Conservation (phyloP, 2,888 invertebrate species). For the Acrobasis suavella region DNA sequence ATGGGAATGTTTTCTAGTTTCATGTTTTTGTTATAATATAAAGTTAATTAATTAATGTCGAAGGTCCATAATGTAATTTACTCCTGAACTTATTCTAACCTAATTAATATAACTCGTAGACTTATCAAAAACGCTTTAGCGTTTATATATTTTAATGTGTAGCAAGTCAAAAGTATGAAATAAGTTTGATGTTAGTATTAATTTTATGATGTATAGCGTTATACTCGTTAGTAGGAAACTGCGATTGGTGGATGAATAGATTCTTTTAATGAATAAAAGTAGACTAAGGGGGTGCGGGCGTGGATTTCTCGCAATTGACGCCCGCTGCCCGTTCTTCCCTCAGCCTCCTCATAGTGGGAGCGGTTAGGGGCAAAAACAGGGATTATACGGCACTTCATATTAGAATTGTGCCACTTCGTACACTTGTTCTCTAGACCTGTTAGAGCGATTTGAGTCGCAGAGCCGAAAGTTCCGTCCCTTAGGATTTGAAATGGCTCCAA, state of each 20-base stretch:
- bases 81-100: not conserved
- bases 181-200: not conserved
- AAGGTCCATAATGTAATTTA: not conserved
- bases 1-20: not conserved
- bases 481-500: too few relatives aligned
- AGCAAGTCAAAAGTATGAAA: slow-evolving; percentile 5
- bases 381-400: too few relatives aligned
- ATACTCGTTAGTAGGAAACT: slow-evolving; percentile 3
- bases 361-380: too few relatives aligned
- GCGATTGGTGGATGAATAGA: slow-evolving; percentile 13
- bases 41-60: not conserved
- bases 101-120: not conserved
- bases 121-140: slow-evolving; percentile 8
- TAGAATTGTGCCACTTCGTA: too few relatives aligned
- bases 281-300: too few relatives aligned
- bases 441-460: too few relatives aligned
- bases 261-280: not conserved
- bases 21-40: not conserved
- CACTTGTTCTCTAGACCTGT: too few relatives aligned
- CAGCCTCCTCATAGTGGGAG: too few relatives aligned
- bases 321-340: too few relatives aligned
- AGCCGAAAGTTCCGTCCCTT: too few relatives aligned
- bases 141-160: not conserved
- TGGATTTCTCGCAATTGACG: too few relatives aligned
- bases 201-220: slow-evolving; percentile 10